Evolutionary conservation across 2,888 invertebrate genomes (phyloP), one percentile per base, ranked within the genome.

Genomic region (Bugulina stolonifera): DNA sequence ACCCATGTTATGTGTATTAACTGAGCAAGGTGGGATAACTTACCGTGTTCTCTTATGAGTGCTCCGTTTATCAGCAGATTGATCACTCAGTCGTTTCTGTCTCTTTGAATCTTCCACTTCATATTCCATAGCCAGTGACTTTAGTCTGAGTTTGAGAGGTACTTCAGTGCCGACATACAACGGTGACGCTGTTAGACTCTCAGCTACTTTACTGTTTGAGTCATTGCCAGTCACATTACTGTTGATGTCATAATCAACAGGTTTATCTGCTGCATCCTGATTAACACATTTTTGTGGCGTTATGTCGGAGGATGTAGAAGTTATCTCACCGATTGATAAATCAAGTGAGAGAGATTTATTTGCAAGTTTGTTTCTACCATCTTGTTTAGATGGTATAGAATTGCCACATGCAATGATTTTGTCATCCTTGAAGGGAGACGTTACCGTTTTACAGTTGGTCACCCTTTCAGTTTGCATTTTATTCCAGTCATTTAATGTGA

Each of bases 121-220:
- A 32, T 64, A 64, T 32, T 64, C 64, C 64, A 64, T 25, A 32
- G 64, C 64, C 29, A 64, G n/a, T 5, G 64, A 64, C 27, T 64
- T 64, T 27, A 64, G 64, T 32, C 64, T 2, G 10, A 27, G 22
- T 64, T 64, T 64, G 2, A 64, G 64, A 64, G 64, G 64, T 14
- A 64, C 64, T 32, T 64, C 64, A 64, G 64, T 64, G 32, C 64
- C 32, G 3, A 64, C 25, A 32, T 64, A 27, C 5, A 64, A 34
- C 2, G 34, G 32, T 2, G 27, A 29, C 2, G 32, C 18, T 5
- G 29, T 34, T 3, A 3, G 3, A 25, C 3, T 5, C 32, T 64
- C 64, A 10, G 5, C 64, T 14, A 3, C 57, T 22, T 5, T 5
- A n/a, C 57, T 57, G 32, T 64, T 64, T 14, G 22, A 14, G 2